Evolutionary conservation across 1,140 invertebrate genomes (phyloP).

Genomic region (Vanessa atalanta): DNA sequence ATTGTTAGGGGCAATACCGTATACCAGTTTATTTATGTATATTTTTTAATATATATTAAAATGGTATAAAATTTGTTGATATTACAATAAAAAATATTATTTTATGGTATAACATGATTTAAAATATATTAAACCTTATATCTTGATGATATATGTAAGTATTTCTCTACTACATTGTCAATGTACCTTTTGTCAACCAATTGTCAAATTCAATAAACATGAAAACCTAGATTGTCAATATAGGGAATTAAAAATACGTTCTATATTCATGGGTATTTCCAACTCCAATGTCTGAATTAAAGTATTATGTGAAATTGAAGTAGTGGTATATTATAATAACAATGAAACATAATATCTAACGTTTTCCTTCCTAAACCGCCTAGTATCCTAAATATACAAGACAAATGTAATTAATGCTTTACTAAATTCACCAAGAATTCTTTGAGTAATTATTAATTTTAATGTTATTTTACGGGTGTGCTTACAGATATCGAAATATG

Average conservation of each 20-base stretch:
- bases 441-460: no score
- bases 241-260: neutral
- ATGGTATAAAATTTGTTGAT: no score
- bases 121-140: no score
- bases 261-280: constrained; percentile 3
- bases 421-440: no score
- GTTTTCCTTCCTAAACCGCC: neutral
- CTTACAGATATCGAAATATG: constrained; percentile 75
- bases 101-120: no score
- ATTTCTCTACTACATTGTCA: no score
- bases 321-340: neutral
- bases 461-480: constrained; percentile 13
- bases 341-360: neutral
- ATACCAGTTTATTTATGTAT: no score
- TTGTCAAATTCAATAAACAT: constrained; percentile 10
- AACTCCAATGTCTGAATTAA: constrained; percentile 2
- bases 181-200: neutral
- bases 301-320: neutral
- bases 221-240: constrained; percentile 1
- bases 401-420: neutral
- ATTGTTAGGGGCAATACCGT: neutral
- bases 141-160: no score
- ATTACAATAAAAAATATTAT: no score
- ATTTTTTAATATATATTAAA: no score
- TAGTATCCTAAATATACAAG: neutral